Evolutionary conservation across 2,797 vertebrate genomes (phyloP).

Genomic region (Tachyglossus aculeatus): DNA sequence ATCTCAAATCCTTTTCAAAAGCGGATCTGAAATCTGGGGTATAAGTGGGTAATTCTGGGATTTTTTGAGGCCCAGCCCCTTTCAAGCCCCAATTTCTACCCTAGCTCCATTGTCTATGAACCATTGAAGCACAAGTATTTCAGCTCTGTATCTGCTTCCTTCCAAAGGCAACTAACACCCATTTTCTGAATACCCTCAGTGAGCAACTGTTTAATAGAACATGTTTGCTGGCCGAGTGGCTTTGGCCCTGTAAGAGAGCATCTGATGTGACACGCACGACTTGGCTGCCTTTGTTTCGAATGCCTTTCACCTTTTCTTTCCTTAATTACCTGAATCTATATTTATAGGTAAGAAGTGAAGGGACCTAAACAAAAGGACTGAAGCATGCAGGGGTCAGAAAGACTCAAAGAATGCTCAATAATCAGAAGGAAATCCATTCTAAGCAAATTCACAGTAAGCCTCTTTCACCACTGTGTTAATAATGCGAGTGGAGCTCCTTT

Average conservation of each 20-base stretch:
- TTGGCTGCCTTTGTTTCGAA: background rate
- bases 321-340: background rate
- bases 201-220: background rate
- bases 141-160: background rate
- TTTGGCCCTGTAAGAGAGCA: background rate
- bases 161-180: background rate
- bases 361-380: background rate
- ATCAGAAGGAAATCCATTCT: constrained; percentile 3
- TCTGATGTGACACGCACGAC: background rate
- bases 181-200: background rate
- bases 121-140: background rate
- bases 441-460: background rate
- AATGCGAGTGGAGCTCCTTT: background rate
- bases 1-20: no score
- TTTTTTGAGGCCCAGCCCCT: background rate
- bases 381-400: no score
- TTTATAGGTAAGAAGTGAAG: background rate
- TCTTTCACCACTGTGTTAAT: background rate
- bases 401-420: background rate
- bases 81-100: background rate
- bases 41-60: background rate
- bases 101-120: no score
- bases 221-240: background rate
- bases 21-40: no score
- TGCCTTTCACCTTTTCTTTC: background rate